A percentile compares a stretch with the other conserved stretches of the same genome.
phyloP scores from a whole-genome alignment of 2,113 vertebrate genomes.

The Pleuronectes platessa region DNA sequence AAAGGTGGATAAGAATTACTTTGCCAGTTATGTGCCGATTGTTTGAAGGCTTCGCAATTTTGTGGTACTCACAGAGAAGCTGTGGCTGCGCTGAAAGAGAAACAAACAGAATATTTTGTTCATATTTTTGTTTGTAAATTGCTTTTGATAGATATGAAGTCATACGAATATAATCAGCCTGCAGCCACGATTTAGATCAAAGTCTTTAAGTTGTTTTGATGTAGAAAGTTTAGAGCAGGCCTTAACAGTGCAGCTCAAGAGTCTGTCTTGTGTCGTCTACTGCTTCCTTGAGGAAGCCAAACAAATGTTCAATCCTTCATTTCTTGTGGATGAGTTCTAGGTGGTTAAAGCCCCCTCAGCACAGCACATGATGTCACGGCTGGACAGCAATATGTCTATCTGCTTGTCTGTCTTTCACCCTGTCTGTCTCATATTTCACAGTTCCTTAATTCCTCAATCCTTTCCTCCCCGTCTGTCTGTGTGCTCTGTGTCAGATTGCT shows the following conservation, averaged over 20 bases:
- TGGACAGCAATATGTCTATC: constrained; percentile 14
- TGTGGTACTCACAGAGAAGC: constrained; percentile 32
- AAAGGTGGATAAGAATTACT: neutral
- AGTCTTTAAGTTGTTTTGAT: constrained; percentile 32
- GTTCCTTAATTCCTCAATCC: constrained; percentile 45
- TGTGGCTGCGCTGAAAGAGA: constrained; percentile 4
- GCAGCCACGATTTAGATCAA: constrained; percentile 43
- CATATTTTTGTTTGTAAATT: neutral
- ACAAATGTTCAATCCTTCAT: neutral
- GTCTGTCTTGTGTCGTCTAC: constrained; percentile 11
- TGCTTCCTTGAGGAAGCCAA: neutral
- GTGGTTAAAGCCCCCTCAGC: constrained; percentile 10
- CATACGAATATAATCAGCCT: constrained; percentile 25
- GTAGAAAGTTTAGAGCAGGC: constrained; percentile 8
- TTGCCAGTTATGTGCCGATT: neutral
- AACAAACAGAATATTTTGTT: constrained; percentile 38
- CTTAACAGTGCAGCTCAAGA: neutral
- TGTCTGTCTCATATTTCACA: constrained; percentile 37
- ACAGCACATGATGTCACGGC: constrained; percentile 14
- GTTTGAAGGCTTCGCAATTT: neutral
- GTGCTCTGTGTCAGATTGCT: constrained; percentile 61
- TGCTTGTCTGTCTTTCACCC: constrained; percentile 9
- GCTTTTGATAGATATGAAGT: constrained; percentile 47
- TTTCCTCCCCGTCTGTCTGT: constrained; percentile 21
- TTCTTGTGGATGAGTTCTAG: constrained; percentile 6